Conservation (phyloP, 2,797 vertebrate species). For the Sebastes cheni region DNA sequence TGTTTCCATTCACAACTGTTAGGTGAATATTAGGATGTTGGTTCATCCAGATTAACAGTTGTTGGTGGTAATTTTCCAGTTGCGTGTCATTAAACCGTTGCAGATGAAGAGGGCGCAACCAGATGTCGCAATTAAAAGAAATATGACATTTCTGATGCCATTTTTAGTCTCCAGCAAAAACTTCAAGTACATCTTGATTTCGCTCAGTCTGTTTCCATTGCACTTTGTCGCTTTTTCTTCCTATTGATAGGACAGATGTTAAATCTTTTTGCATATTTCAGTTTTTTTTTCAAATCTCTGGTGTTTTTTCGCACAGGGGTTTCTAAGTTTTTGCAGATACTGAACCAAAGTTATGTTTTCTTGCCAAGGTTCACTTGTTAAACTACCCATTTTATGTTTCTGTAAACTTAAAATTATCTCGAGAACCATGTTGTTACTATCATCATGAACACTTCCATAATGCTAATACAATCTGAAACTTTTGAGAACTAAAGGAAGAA, state of each 20-base stretch:
- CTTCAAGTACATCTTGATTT: neutral
- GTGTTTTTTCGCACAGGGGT: too few relatives aligned
- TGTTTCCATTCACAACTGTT: too few relatives aligned
- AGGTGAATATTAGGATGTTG: too few relatives aligned
- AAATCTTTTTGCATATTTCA: too few relatives aligned
- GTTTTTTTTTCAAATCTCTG: too few relatives aligned
- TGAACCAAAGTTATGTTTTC: neutral
- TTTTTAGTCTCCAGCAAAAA: too few relatives aligned
- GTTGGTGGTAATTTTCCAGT: too few relatives aligned
- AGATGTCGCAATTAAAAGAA: neutral
- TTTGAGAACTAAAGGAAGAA: neutral
- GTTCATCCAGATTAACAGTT: too few relatives aligned
- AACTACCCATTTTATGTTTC: neutral
- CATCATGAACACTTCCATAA: neutral
- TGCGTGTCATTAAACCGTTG: neutral
- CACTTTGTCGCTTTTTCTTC: too few relatives aligned
- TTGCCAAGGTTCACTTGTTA: accelerated
- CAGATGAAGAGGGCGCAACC: neutral
- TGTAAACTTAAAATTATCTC: neutral
- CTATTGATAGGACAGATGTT: too few relatives aligned
- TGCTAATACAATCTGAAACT: neutral
- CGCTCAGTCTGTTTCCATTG: neutral
- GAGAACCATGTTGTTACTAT: too few relatives aligned
- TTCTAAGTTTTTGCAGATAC: neutral
- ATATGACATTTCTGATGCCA: too few relatives aligned